phyloP scores from a whole-genome alignment of 2,888 invertebrate species.

The Caenorhabditis sp. region DNA sequence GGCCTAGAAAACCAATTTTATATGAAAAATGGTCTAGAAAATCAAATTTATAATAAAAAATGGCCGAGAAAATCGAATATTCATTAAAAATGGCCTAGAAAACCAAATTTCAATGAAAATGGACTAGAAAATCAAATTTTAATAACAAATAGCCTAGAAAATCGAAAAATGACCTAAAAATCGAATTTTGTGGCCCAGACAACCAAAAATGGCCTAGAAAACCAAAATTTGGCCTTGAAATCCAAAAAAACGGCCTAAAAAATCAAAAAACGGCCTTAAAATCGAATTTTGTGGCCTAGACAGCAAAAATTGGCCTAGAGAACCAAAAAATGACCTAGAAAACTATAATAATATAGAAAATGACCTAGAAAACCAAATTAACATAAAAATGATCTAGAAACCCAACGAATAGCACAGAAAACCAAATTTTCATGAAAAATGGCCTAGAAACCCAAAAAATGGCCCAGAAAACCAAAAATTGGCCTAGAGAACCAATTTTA shows the following conservation, averaged over 20 bases:
- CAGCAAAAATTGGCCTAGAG: background rate
- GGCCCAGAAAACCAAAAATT: too few relatives aligned
- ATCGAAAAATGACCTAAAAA: too few relatives aligned
- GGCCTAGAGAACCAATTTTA: too few relatives aligned
- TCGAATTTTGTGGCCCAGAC: background rate
- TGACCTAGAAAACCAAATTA: background rate
- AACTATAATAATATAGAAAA: background rate
- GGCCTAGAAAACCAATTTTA: too few relatives aligned
- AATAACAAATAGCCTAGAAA: too few relatives aligned
- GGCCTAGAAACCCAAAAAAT: slow-evolving; percentile 1
- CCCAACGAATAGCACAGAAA: background rate
- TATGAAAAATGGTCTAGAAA: background rate
- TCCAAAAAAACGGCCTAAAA: background rate
- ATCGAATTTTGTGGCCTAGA: too few relatives aligned
- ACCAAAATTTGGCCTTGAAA: background rate
- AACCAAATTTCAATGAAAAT: too few relatives aligned
- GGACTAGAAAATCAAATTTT: too few relatives aligned
- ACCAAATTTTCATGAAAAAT: too few relatives aligned
- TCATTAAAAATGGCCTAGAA: background rate
- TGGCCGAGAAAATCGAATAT: background rate
- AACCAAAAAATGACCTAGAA: background rate
- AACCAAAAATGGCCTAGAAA: slow-evolving; percentile 1
- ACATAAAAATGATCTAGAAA: background rate
- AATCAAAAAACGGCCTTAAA: too few relatives aligned
- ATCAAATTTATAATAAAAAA: background rate